phyloP scores from a whole-genome alignment of 53 echinoderm and acorn worm species.

The Actinopyga echinites region DNA sequence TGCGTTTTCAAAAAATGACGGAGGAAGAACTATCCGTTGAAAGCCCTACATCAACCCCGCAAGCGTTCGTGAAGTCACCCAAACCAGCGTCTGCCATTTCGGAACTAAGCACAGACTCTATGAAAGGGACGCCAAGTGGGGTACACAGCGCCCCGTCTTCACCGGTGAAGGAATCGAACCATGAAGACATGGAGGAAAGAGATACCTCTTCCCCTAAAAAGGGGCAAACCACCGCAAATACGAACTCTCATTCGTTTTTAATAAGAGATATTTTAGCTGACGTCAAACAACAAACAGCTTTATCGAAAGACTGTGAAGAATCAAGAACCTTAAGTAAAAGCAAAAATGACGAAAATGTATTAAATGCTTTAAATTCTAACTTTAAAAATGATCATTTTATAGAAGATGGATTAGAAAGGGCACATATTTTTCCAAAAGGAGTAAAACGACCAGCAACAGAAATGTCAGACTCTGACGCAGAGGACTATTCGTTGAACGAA shows the following conservation, averaged over 20 bases:
- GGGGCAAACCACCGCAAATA: not conserved
- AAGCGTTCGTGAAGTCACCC: slow-evolving; percentile 18
- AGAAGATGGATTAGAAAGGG: not conserved
- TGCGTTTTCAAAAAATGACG: slow-evolving; percentile 39
- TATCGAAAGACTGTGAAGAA: not conserved
- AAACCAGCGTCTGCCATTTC: slow-evolving; percentile 1
- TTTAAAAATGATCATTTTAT: slow-evolving; percentile 32
- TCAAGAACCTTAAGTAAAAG: not conserved
- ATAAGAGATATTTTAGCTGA: slow-evolving; percentile 81
- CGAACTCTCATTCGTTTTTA: slow-evolving; percentile 70
- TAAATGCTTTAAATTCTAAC: slow-evolving; percentile 4
- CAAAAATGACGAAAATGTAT: not conserved
- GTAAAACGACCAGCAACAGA: slow-evolving; percentile 4
- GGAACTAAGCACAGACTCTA: not conserved
- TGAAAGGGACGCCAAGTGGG: not conserved
- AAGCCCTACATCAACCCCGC: slow-evolving; percentile 14
- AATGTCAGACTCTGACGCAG: slow-evolving; percentile 12
- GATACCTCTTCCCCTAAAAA: not conserved
- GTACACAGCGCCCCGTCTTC: too few relatives aligned
- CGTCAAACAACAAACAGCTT: not conserved
- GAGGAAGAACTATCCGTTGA: slow-evolving; percentile 21
- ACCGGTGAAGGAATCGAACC: not conserved
- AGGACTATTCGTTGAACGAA: slow-evolving; percentile 7
- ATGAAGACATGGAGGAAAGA: slow-evolving; percentile 4
- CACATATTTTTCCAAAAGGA: slow-evolving; percentile 18